Percentiles rank a stretch among this genome's conserved stretches.
Evolutionary conservation across 2,797 vertebrate genomes (phyloP).

Genomic region (Typhlichthys eigenmanni): DNA sequence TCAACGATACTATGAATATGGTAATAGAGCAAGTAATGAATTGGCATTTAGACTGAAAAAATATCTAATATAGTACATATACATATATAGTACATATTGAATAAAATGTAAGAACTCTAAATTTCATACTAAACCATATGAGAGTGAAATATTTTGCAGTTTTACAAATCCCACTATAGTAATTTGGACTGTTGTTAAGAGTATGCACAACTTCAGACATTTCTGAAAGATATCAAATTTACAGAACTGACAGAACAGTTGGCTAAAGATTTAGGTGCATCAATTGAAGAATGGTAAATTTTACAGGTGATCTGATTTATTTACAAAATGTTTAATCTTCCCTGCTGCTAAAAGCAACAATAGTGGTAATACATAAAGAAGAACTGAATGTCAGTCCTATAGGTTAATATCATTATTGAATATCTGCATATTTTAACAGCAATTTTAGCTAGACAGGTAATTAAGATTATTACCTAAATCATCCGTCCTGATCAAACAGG

Average conservation of each 20-base stretch:
- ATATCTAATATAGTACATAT: constrained; percentile 23
- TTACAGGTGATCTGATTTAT: constrained; percentile 12
- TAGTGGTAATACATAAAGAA: constrained; percentile 29
- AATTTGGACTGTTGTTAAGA: constrained; percentile 2
- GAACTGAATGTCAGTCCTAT: constrained; percentile 12
- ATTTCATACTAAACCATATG: constrained; percentile 13
- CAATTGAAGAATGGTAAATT: constrained; percentile 11
- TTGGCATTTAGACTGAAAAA: constrained; percentile 8
- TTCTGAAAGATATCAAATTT: constrained; percentile 18
- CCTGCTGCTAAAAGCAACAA: constrained; percentile 15
- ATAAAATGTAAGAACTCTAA: not conserved
- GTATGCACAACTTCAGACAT: not conserved
- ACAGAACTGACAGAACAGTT: not conserved
- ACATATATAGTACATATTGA: not conserved
- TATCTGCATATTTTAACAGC: constrained; percentile 12
- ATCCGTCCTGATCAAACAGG: not conserved
- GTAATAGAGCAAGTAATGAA: constrained; percentile 11
- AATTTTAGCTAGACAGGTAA: not conserved
- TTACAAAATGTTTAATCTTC: constrained; percentile 12
- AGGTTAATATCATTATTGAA: constrained; percentile 11
- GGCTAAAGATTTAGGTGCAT: constrained; percentile 5
- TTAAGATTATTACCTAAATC: not conserved
- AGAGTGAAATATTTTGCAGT: constrained; percentile 16
- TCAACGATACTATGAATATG: constrained; percentile 18
- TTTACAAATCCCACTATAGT: constrained; percentile 13